Evolutionary conservation across 2,888 invertebrate species (phyloP).

Genomic region (Entomobrya multifasciata): DNA sequence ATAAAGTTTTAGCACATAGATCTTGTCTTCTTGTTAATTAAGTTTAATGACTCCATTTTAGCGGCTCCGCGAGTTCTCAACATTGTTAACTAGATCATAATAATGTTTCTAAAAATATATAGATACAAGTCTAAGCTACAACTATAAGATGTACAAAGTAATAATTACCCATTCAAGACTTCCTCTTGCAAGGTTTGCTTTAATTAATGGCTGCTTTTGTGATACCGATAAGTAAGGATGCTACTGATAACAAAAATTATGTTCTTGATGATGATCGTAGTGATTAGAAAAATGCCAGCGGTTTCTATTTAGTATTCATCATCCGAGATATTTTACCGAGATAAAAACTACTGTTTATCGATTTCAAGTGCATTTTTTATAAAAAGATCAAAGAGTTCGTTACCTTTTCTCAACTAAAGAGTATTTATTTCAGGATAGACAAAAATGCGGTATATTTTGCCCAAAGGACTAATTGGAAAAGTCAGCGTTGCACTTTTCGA

Average conservation of each 20-base stretch:
- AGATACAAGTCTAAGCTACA: slow-evolving; percentile 34
- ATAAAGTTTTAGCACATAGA: slow-evolving; percentile 49
- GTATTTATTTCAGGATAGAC: too few species aligned
- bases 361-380: not conserved
- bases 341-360: slow-evolving; percentile 32
- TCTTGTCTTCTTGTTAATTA: slow-evolving; percentile 70
- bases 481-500: not conserved
- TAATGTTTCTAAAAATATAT: slow-evolving; percentile 18
- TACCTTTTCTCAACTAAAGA: not conserved
- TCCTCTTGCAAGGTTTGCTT: slow-evolving; percentile 54
- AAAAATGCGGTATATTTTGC: not conserved
- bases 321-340: slow-evolving; percentile 37
- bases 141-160: slow-evolving; percentile 1
- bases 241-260: slow-evolving; percentile 3
- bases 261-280: not conserved
- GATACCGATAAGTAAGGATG: slow-evolving; percentile 54
- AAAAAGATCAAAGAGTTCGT: slow-evolving; percentile 28
- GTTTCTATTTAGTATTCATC: slow-evolving; percentile 43
- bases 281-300: slow-evolving; percentile 50
- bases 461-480: slow-evolving; percentile 12
- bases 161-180: slow-evolving; percentile 60
- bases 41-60: slow-evolving; percentile 71
- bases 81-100: slow-evolving; percentile 63
- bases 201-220: slow-evolving; percentile 54
- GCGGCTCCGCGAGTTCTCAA: slow-evolving; percentile 59